These are phyloP conservation scores for Anisognathus igniventris DNA, from an alignment of 2,797 vertebrate genomes.

Conservation along the genomic window DNA sequence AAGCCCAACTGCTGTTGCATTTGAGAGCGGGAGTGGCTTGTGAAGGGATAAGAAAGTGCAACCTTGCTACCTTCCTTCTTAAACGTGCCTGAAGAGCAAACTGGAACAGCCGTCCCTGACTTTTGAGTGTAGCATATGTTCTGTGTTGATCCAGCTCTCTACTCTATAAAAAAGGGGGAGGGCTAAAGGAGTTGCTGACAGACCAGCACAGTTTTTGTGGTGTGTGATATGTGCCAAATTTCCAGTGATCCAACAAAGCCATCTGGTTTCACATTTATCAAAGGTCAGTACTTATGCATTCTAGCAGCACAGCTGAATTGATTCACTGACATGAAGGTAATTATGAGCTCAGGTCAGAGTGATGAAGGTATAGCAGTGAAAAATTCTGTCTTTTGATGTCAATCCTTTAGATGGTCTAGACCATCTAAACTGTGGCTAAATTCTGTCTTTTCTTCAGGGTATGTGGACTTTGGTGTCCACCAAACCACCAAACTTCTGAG, in stretches of 20 bases:
- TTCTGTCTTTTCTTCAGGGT: neutral
- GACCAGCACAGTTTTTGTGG: slow-evolving; percentile 8
- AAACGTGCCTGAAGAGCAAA: neutral
- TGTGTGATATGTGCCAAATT: slow-evolving; percentile 20
- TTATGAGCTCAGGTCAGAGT: slow-evolving; percentile 27
- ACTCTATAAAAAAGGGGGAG: neutral
- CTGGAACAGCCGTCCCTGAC: neutral
- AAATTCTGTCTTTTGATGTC: slow-evolving; percentile 13
- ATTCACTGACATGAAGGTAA: slow-evolving; percentile 45
- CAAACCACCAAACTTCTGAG: neutral
- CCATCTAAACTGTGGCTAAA: neutral
- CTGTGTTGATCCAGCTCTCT: slow-evolving; percentile 3
- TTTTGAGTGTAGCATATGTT: neutral
- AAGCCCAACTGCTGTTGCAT: neutral
- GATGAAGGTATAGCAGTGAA: slow-evolving; percentile 12
- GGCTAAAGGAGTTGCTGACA: slow-evolving; percentile 2
- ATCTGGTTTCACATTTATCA: slow-evolving; percentile 63
- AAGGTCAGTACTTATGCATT: slow-evolving; percentile 47
- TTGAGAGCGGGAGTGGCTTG: neutral
- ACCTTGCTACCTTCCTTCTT: neutral
- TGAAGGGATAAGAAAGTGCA: neutral
- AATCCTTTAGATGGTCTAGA: neutral
- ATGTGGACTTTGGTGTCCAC: neutral
- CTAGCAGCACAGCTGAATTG: slow-evolving; percentile 41
- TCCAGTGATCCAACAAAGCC: slow-evolving; percentile 46